phyloP scores from a whole-genome alignment of 2,113 vertebrate genomes.

The Atlantisia rogersi region DNA sequence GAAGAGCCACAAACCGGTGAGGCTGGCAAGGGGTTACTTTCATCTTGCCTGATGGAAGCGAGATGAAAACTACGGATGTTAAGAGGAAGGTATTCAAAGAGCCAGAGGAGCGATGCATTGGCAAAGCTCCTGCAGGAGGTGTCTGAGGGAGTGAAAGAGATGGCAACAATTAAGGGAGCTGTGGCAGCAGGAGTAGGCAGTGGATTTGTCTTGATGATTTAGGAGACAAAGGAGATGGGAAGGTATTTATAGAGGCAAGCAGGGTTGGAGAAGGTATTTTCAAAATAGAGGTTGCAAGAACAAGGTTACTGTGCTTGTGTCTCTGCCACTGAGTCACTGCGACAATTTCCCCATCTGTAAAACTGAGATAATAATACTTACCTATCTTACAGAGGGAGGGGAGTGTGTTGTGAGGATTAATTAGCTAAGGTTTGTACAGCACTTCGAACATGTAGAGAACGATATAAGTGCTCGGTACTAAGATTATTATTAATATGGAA shows the following conservation, averaged over 20 bases:
- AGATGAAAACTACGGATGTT: background rate
- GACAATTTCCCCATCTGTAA: slow-evolving; percentile 70
- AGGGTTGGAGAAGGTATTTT: slow-evolving; percentile 65
- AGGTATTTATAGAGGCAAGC: slow-evolving; percentile 66
- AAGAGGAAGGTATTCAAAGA: slow-evolving; percentile 15
- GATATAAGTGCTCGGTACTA: slow-evolving; percentile 67
- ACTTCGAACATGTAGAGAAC: slow-evolving; percentile 69
- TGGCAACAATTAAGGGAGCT: slow-evolving; percentile 43
- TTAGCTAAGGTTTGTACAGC: slow-evolving; percentile 71
- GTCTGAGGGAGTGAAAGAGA: slow-evolving; percentile 22
- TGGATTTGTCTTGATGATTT: slow-evolving; percentile 25
- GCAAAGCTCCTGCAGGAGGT: slow-evolving; percentile 39
- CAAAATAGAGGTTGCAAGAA: slow-evolving; percentile 68
- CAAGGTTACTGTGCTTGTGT: slow-evolving; percentile 61
- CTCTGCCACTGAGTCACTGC: slow-evolving; percentile 60
- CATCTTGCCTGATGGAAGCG: background rate
- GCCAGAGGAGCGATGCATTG: background rate
- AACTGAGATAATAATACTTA: slow-evolving; percentile 73
- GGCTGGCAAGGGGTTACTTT: slow-evolving; percentile 1
- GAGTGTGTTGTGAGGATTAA: slow-evolving; percentile 72
- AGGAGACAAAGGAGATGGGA: slow-evolving; percentile 56
- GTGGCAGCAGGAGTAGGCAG: slow-evolving; percentile 54
- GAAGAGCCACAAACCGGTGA: background rate
- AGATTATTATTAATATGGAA: slow-evolving; percentile 71
- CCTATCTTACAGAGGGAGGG: slow-evolving; percentile 65